Percentiles rank a stretch among this genome's conserved stretches.
phyloP scores from a whole-genome alignment of 2,113 vertebrate species.

The Physeter macrocephalus region DNA sequence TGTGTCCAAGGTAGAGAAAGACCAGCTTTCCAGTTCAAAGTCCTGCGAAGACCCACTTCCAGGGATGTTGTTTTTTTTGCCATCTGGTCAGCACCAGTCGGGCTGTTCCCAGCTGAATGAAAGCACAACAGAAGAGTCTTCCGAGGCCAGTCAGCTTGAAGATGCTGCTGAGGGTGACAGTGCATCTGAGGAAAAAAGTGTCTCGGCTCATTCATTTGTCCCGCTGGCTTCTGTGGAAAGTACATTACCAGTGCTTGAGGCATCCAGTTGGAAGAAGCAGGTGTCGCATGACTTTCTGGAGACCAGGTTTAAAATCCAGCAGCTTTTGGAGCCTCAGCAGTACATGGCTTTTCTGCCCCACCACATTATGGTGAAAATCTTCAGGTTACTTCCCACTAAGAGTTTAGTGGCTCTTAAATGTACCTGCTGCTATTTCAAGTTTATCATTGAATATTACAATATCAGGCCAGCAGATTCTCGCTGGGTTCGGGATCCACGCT shows the following conservation, averaged over 20 bases:
- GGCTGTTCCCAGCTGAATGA: slow-evolving; percentile 12
- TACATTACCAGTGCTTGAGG: slow-evolving; percentile 65
- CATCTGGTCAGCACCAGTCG: slow-evolving; percentile 25
- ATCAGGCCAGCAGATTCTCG: slow-evolving; percentile 93
- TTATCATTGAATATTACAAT: slow-evolving; percentile 92
- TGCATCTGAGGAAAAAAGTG: rapidly evolving
- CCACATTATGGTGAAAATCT: slow-evolving; percentile 92
- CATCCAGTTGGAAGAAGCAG: slow-evolving; percentile 79
- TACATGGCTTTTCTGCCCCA: slow-evolving; percentile 92
- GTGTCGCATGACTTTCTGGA: slow-evolving; percentile 91
- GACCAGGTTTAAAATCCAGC: slow-evolving; percentile 92
- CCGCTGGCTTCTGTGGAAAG: slow-evolving; percentile 18
- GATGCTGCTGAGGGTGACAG: slow-evolving; percentile 25
- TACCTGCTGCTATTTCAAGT: slow-evolving; percentile 92
- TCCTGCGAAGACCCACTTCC: slow-evolving; percentile 83
- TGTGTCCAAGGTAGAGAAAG: slow-evolving; percentile 70
- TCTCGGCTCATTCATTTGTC: slow-evolving; percentile 36
- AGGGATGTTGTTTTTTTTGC: slow-evolving; percentile 89
- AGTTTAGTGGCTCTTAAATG: slow-evolving; percentile 94
- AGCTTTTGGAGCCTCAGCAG: slow-evolving; percentile 93
- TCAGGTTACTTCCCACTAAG: slow-evolving; percentile 89
- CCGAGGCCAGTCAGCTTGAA: not conserved
- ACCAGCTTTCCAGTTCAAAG: slow-evolving; percentile 49
- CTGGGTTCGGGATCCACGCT: slow-evolving; percentile 95
- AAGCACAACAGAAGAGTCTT: slow-evolving; percentile 34